Evolutionary conservation across 2,113 vertebrate genomes (phyloP).

Genomic region (Trematocara unimaculatum): DNA sequence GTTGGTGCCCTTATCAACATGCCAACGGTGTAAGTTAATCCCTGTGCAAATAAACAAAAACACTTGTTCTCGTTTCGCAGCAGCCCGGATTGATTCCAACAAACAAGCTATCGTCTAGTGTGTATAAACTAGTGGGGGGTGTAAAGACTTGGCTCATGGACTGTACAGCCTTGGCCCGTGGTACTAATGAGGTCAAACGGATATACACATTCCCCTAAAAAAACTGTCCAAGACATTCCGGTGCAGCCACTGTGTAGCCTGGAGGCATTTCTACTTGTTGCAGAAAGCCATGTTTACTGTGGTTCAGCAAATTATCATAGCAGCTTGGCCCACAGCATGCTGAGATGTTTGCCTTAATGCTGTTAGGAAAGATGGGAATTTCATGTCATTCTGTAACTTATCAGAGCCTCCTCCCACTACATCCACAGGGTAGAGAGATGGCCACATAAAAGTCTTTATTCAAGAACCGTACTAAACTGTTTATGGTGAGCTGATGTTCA

Average conservation of each 20-base stretch:
- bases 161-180: not conserved
- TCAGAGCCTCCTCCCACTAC: not conserved
- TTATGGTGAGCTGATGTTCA: not conserved
- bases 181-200: conserved; percentile 61
- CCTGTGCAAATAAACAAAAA: conserved; percentile 21
- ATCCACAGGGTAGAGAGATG: not conserved
- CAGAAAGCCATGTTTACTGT: conserved; percentile 7
- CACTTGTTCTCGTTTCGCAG: not conserved
- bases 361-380: not conserved
- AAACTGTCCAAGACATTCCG: conserved; percentile 36
- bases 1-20: conserved; percentile 24
- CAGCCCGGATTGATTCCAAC: not conserved
- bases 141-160: conserved; percentile 28
- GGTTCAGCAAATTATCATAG: conserved; percentile 12
- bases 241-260: not conserved
- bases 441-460: conserved; percentile 9
- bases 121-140: conserved; percentile 16
- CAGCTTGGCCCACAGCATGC: not conserved
- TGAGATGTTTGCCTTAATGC: not conserved
- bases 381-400: not conserved
- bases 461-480: not conserved
- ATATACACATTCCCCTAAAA: conserved; percentile 33
- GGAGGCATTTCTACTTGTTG: conserved; percentile 5
- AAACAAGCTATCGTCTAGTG: conserved; percentile 8
- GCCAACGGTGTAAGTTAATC: conserved; percentile 27